Percentiles rank a stretch among this genome's conserved stretches.
Evolutionary conservation across 2,113 vertebrate genomes (phyloP).

Genomic region (Butorides virescens): DNA sequence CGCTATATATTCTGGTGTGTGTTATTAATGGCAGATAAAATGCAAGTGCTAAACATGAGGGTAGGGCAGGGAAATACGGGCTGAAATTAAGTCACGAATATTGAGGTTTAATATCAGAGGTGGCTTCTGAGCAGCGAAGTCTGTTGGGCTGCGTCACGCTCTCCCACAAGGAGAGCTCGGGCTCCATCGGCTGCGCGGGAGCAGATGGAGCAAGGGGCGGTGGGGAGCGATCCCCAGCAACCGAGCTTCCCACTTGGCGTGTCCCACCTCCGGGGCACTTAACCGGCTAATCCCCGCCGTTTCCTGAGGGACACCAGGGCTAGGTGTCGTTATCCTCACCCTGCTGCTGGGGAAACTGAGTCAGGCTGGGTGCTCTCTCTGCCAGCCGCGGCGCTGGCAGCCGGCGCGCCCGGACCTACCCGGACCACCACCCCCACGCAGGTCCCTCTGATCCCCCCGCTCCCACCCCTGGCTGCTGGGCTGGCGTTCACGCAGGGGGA

Average conservation of each 20-base stretch:
- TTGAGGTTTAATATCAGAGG: not conserved
- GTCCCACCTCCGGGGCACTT: not conserved
- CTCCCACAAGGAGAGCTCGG: not conserved
- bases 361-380: not conserved
- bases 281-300: not conserved
- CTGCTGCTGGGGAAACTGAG: not conserved
- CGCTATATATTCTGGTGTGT: not conserved
- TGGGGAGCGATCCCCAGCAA: not conserved
- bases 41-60: not conserved
- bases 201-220: not conserved
- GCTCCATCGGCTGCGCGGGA: not conserved
- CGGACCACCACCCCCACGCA: fast-evolving
- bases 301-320: not conserved
- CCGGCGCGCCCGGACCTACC: not conserved
- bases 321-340: not conserved
- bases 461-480: fast-evolving
- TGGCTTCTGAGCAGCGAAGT: not conserved
- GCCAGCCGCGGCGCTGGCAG: not conserved
- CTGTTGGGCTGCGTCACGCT: not conserved
- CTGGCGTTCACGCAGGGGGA: fast-evolving
- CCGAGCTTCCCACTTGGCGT: not conserved
- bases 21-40: not conserved
- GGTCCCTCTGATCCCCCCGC: not conserved
- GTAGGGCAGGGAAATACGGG: not conserved
- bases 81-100: not conserved